Base-by-base conservation (phyloP, 2,113 vertebrate genomes). In the Mionectes macconnelli region DNA sequence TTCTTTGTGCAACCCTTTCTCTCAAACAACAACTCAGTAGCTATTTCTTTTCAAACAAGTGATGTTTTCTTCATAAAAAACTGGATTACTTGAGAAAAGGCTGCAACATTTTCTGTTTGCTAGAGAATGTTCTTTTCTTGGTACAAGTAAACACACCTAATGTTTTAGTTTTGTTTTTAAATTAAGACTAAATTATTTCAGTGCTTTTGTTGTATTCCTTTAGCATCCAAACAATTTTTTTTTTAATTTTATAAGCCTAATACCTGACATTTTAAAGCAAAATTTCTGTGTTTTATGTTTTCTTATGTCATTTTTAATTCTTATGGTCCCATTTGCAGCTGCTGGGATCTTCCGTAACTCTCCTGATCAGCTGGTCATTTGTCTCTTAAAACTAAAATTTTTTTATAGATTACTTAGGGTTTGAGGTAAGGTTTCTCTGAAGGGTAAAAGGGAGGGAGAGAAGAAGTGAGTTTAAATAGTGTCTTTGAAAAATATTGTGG, bases 191-290 rank as follows among this genome's bases (percentile, higher is more conserved):
- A 28, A 21, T 33, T 7, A 3, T 62, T 89, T 77, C 35, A 69
- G 10, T 57, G 18, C 4, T 81, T 76, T 80, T 4, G 4, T 72
- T 70, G 17, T 91, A 25, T 60, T 88, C 28, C 9, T 57, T 30
- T 67, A 39, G 15, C 4, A 10, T 53, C 10, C 15, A 44, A 49
- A 27, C 0, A 0, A 21, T 50, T 69, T 72, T 50, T 33, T 28
- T 91, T 92, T 77, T 39, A 47, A 67, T 2, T 56, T 74, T 63
- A 22, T 45, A 50, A 70, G 28, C 4, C 5, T 72, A 45, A 24
- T 80, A 37, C 7, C 62, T 93, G 23, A 49, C 13, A 40, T 37
- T 62, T 40, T 35, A 89, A 47, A 72, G 12, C 12, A 78, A 78
- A 27, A 78, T 28, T 75, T 70, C 47, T 30, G 6, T 5, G 2